phyloP scores from a whole-genome alignment of 1,140 invertebrate species.

The Bombus confusus region DNA sequence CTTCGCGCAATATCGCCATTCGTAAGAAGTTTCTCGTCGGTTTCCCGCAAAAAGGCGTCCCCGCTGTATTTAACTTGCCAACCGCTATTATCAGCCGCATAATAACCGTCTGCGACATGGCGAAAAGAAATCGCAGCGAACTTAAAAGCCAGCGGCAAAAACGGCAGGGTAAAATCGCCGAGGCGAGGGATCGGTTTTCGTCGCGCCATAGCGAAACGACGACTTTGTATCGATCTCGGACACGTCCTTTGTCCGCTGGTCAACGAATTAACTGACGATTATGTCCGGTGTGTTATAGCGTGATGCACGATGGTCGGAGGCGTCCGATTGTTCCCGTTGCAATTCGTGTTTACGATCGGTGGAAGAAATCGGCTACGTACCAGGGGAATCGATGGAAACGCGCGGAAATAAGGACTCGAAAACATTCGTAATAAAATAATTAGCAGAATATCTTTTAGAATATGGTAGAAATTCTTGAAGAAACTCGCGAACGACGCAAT shows the following conservation, averaged over 20 bases:
- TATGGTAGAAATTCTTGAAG: too few relatives aligned
- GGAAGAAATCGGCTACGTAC: neutral
- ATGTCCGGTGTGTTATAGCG: conserved; percentile 44
- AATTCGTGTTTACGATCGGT: neutral
- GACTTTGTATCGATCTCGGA: conserved; percentile 29
- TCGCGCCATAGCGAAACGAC: neutral
- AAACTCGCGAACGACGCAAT: too few relatives aligned
- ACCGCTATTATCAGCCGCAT: conserved; percentile 3
- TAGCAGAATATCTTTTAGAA: too few relatives aligned
- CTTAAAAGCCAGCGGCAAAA: conserved; percentile 10
- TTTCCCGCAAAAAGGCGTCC: neutral
- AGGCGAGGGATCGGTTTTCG: conserved; percentile 7
- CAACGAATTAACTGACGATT: conserved; percentile 38
- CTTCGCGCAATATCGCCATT: neutral
- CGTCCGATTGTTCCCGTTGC: neutral
- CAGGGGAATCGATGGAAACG: neutral
- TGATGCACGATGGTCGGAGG: neutral
- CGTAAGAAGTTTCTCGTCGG: neutral
- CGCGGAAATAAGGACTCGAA: neutral
- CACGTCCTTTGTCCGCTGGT: conserved; percentile 27
- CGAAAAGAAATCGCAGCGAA: neutral
- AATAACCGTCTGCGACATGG: neutral
- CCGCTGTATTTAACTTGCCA: conserved; percentile 3
- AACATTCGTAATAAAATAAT: too few relatives aligned
- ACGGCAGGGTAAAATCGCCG: neutral